Percentiles rank a stretch among this genome's conserved stretches.
phyloP scores from a whole-genome alignment of 2,797 vertebrate species.

The Argentina silus region DNA sequence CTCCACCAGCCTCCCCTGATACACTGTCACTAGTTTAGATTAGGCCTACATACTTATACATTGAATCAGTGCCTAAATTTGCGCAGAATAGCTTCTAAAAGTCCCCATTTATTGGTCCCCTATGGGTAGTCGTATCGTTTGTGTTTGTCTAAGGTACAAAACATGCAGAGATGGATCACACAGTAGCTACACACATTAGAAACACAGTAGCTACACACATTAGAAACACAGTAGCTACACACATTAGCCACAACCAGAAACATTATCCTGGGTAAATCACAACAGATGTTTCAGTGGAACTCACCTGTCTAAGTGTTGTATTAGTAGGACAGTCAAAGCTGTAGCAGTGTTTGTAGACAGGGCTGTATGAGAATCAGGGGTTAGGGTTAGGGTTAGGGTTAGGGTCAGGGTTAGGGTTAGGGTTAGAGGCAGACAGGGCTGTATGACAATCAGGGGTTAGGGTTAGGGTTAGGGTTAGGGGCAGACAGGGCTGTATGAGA shows the following conservation, averaged over 20 bases:
- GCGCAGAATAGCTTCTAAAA: too few relatives aligned
- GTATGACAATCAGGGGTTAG: too few relatives aligned
- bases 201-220: background rate
- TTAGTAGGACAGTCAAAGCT: background rate
- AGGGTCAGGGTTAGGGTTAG: too few relatives aligned
- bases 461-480: too few relatives aligned
- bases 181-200: background rate
- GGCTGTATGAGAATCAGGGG: too few relatives aligned
- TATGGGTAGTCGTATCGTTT: background rate
- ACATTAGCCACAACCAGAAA: background rate
- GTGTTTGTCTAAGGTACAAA: background rate
- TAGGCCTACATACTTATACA: too few relatives aligned
- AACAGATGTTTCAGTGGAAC: background rate
- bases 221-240: background rate
- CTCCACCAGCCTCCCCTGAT: too few relatives aligned
- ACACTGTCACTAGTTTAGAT: too few relatives aligned
- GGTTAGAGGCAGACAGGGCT: too few relatives aligned
- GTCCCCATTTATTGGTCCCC: background rate
- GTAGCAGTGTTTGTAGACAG: background rate
- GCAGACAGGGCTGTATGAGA: too few relatives aligned
- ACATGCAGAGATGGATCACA: background rate
- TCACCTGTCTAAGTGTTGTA: background rate
- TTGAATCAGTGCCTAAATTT: too few relatives aligned
- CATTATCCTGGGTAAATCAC: background rate
- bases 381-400: too few relatives aligned